Percentiles rank a stretch among this genome's conserved stretches.
Evolutionary conservation across 2,797 vertebrate species (phyloP).

Genomic region (Neostethus bicornis): DNA sequence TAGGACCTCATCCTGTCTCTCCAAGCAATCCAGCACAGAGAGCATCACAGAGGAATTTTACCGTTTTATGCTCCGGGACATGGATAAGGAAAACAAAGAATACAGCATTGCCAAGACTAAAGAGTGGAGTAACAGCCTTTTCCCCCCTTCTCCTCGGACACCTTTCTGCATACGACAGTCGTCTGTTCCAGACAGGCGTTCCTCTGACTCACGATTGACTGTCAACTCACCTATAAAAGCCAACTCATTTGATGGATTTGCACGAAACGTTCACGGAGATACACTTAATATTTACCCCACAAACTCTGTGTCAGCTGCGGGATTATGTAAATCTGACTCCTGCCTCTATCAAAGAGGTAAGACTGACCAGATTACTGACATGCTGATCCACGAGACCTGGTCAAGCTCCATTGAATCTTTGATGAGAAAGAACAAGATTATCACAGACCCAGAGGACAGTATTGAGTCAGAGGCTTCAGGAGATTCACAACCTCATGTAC

Average conservation of each 20-base stretch:
- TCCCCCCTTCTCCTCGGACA: constrained; percentile 84
- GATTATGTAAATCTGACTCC: constrained; percentile 96
- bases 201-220: constrained; percentile 86
- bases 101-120: constrained; percentile 82
- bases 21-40: constrained; percentile 98
- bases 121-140: constrained; percentile 88
- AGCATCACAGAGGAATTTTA: constrained; percentile 99
- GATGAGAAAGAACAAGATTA: constrained; percentile 98
- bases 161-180: constrained; percentile 92
- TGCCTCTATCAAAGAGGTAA: constrained; percentile 91
- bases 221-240: constrained; percentile 92
- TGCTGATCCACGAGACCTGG: constrained; percentile 97
- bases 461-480: constrained; percentile 75
- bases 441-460: constrained; percentile 80
- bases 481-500: constrained; percentile 80
- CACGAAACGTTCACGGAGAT: constrained; percentile 84
- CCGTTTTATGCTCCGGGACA: constrained; percentile 92
- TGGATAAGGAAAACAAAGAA: constrained; percentile 91
- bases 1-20: constrained; percentile 86
- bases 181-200: constrained; percentile 88
- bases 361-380: constrained; percentile 91
- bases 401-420: constrained; percentile 94
- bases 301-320: constrained; percentile 79
- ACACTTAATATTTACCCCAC: constrained; percentile 84
- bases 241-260: constrained; percentile 94